Evolutionary conservation across 2,888 invertebrate species (phyloP).

Genomic region (Agrochola litura): DNA sequence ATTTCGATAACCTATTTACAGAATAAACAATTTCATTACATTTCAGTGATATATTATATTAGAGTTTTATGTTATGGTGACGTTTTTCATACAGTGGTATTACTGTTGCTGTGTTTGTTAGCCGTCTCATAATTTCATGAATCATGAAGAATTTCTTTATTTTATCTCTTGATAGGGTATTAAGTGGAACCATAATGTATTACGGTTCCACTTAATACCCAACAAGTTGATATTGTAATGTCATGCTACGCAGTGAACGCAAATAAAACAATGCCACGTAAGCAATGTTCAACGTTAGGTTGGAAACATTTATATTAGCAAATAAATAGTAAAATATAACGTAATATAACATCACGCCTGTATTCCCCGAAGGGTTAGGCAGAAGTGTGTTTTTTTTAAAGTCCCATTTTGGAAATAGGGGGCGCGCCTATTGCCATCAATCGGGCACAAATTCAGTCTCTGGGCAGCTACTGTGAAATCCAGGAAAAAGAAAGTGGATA

Average conservation of each 20-base stretch:
- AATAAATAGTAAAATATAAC: not conserved
- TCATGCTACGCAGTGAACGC: too few species aligned
- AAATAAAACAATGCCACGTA: too few species aligned
- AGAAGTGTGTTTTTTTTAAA: not conserved
- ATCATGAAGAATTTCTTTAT: constrained; percentile 24
- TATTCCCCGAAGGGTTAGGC: not conserved
- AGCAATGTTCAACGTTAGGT: constrained; percentile 7
- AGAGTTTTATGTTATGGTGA: not conserved
- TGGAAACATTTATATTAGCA: too few species aligned
- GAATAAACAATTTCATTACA: not conserved
- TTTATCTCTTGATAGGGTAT: constrained; percentile 32
- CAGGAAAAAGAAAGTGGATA: not conserved
- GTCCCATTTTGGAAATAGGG: not conserved
- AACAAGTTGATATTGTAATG: not conserved
- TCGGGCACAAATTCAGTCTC: not conserved
- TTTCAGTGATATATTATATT: not conserved
- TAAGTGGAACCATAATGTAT: too few species aligned
- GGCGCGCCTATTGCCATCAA: not conserved
- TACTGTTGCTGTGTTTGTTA: not conserved
- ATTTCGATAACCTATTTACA: too few species aligned
- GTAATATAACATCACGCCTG: not conserved
- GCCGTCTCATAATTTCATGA: constrained; percentile 19
- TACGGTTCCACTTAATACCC: too few species aligned
- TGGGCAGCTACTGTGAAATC: not conserved
- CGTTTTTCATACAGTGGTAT: not conserved